Evolutionary conservation across 2,113 vertebrate genomes (phyloP), one percentile per base, ranked within the genome.

Genomic region (Pterocles orientalis): DNA sequence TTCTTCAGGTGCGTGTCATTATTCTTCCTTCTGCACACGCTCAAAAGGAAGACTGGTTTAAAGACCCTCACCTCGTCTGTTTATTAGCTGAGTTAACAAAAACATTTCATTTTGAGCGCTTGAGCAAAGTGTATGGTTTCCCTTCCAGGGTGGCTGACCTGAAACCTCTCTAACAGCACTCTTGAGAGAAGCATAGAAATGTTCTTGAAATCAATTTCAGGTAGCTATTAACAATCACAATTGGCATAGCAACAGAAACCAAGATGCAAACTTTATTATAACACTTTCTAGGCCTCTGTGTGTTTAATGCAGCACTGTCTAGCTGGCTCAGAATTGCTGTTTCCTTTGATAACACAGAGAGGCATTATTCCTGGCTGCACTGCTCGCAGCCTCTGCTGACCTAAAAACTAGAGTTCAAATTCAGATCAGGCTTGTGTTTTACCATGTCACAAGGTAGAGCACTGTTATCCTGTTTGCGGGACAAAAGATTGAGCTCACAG

Each of bases 31-130:
- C 71, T 8, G 1, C 14, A 66, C 33, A 34, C 0, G 0, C 68
- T 90, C 43, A 81, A 86, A 87, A 90, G 47, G 56, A 88, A 93
- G 83, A 85, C 23, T 68, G 43, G 36, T 96, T 92, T 94, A 86
- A 95, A 94, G 94, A 61, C 70, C 87, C 91, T 96, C 92, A 29
- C 66, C 90, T 92, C 70, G 85, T 77, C 77, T 81, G 57, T 96
- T 95, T 93, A 89, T 94, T 92, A 96, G 83, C 73, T 92, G 86
- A 93, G 88, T 92, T 94, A 94, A 89, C 61, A 85, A 69, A 92
- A 95, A 95, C 70, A 89, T 82, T 95, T 95, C 41, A 81, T 89
- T 94, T 84, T 3, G 12, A 87, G 70, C 34, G 4, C 77, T 88
- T 82, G 69, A 88, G 61, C 41, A 77, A 96, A 66, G 94, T 95